Conservation (phyloP, 2,888 invertebrate species). For the Augiades crinisus region DNA sequence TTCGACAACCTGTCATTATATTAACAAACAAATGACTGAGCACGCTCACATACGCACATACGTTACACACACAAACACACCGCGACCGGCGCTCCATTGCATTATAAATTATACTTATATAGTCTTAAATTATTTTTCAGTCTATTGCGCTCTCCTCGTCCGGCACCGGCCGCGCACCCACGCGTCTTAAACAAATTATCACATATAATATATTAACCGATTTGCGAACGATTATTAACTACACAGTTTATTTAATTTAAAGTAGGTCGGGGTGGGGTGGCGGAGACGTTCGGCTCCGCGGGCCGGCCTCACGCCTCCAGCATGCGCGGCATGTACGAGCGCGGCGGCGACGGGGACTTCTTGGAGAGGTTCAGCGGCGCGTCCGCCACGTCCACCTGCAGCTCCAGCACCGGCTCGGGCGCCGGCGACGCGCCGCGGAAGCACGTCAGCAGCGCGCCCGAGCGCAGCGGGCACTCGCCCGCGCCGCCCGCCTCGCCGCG, state of each 20-base stretch:
- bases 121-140: slow-evolving; percentile 83
- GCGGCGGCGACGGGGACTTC: slow-evolving; percentile 85
- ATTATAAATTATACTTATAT: slow-evolving; percentile 84
- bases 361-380: slow-evolving; percentile 95
- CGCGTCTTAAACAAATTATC: slow-evolving; percentile 83
- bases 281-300: slow-evolving; percentile 76
- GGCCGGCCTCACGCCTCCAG: slow-evolving; percentile 83
- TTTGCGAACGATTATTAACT: slow-evolving; percentile 80
- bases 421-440: slow-evolving; percentile 71
- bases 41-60: slow-evolving; percentile 84
- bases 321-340: slow-evolving; percentile 83
- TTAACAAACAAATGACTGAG: slow-evolving; percentile 83
- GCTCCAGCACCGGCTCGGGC: slow-evolving; percentile 68
- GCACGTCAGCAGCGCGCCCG: slow-evolving; percentile 57
- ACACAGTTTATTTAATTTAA: slow-evolving; percentile 73
- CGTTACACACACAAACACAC: slow-evolving; percentile 83
- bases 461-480: slow-evolving; percentile 70
- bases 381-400: slow-evolving; percentile 91
- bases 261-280: slow-evolving; percentile 78
- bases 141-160: slow-evolving; percentile 81
- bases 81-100: slow-evolving; percentile 83
- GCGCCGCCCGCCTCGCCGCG: slow-evolving; percentile 82
- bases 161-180: slow-evolving; percentile 79
- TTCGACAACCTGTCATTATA: slow-evolving; percentile 90
- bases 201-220: slow-evolving; percentile 86